Conservation (phyloP, 2,113 vertebrate species). For the Rhineura floridana region DNA sequence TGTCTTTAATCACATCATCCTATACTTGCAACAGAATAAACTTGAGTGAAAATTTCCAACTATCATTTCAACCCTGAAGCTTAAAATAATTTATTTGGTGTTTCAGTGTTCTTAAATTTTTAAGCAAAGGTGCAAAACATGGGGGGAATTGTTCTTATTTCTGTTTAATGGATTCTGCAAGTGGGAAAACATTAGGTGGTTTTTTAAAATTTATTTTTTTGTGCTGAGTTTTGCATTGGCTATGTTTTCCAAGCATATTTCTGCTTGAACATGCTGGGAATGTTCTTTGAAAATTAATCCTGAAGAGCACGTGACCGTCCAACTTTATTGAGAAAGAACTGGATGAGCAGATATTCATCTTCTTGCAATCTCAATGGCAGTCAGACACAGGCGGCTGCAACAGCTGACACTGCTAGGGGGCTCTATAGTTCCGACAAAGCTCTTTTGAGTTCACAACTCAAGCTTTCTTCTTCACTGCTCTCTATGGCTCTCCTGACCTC, state of each 20-base stretch:
- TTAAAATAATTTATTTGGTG: neutral
- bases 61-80: neutral
- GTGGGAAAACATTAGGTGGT: neutral
- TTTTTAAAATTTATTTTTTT: too few relatives aligned
- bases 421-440: slow-evolving; percentile 45
- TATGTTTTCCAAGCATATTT: neutral
- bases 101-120: neutral
- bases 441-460: slow-evolving; percentile 13
- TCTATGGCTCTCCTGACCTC: slow-evolving; percentile 65
- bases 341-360: neutral
- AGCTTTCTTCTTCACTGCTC: slow-evolving; percentile 29
- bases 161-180: neutral
- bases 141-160: neutral
- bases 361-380: neutral
- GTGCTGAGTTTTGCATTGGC: neutral
- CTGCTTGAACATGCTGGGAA: neutral
- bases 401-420: slow-evolving; percentile 47
- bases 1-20: neutral
- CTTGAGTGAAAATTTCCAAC: neutral
- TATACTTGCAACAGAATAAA: neutral
- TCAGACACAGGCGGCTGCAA: neutral
- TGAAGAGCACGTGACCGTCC: neutral
- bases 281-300: slow-evolving; percentile 5
- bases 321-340: neutral
- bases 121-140: too few relatives aligned